Evolutionary conservation across 2,797 vertebrate species (phyloP).

Genomic region (Alosa sapidissima): DNA sequence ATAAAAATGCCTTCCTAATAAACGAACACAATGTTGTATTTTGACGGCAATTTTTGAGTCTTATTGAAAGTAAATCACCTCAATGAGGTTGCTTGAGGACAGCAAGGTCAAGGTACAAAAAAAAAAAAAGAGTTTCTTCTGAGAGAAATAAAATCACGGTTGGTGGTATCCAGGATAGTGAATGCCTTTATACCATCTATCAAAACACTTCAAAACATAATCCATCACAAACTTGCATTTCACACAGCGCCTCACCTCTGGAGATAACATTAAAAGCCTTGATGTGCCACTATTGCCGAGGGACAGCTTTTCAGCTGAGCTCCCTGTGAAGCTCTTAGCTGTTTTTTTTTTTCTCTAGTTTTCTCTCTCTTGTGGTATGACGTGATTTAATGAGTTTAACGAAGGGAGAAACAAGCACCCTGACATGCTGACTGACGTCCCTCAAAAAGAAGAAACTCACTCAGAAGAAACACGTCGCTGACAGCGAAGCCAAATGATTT

Average conservation of each 20-base stretch:
- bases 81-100: background rate
- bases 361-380: background rate
- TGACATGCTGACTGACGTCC: slow-evolving; percentile 38
- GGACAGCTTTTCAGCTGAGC: slow-evolving; percentile 11
- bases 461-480: slow-evolving; percentile 23
- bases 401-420: background rate
- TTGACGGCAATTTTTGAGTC: background rate
- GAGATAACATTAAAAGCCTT: slow-evolving; percentile 23
- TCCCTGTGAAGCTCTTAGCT: background rate
- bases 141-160: slow-evolving; percentile 25
- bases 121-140: slow-evolving; percentile 1
- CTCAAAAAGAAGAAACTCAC: slow-evolving; percentile 44
- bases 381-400: background rate
- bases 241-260: slow-evolving; percentile 16
- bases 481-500: slow-evolving; percentile 49
- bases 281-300: slow-evolving; percentile 1
- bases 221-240: slow-evolving; percentile 49
- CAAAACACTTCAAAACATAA: slow-evolving; percentile 46
- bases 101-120: background rate
- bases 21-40: background rate
- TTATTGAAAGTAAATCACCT: background rate
- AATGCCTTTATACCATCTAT: slow-evolving; percentile 34
- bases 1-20: background rate
- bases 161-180: slow-evolving; percentile 28
- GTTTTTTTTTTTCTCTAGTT: background rate